Evolutionary conservation across 2,888 invertebrate genomes (phyloP).

Genomic region (Lasius platythorax): DNA sequence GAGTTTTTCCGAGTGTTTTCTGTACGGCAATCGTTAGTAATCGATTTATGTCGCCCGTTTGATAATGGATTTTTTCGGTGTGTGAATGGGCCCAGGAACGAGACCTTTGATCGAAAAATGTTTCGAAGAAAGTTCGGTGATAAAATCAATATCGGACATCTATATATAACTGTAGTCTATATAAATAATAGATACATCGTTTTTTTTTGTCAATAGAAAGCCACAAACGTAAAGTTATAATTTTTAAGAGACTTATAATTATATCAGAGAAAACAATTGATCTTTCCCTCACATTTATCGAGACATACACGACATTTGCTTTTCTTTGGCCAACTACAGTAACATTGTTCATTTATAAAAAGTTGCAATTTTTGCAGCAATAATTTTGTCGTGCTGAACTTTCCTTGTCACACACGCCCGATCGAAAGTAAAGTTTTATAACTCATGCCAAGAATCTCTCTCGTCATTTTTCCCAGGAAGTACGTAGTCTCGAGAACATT

Average conservation of each 20-base stretch:
- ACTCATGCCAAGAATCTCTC: slow-evolving; percentile 34
- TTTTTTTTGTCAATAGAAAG: background rate
- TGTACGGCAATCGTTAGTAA: slow-evolving; percentile 15
- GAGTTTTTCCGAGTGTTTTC: background rate
- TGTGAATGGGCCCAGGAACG: background rate
- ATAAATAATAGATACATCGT: background rate
- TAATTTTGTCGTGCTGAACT: background rate
- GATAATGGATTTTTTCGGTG: slow-evolving; percentile 17
- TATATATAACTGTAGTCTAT: background rate
- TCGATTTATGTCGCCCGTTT: slow-evolving; percentile 18
- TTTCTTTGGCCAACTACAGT: background rate
- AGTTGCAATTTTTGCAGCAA: background rate
- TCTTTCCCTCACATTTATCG: background rate
- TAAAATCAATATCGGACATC: background rate
- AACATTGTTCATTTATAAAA: background rate
- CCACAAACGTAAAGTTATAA: background rate
- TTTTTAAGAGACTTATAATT: background rate
- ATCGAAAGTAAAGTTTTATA: slow-evolving; percentile 59
- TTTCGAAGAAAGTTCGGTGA: background rate
- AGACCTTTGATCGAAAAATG: slow-evolving; percentile 7
- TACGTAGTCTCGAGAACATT: slow-evolving; percentile 57
- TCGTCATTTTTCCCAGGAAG: slow-evolving; percentile 46
- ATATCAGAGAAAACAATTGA: background rate
- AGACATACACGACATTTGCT: background rate
- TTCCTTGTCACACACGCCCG: background rate